A percentile compares a stretch with the other conserved stretches of the same genome.
These are phyloP conservation scores for Lycaon pictus DNA, from an alignment of 2,113 vertebrate genomes.

Conservation along the genomic window DNA sequence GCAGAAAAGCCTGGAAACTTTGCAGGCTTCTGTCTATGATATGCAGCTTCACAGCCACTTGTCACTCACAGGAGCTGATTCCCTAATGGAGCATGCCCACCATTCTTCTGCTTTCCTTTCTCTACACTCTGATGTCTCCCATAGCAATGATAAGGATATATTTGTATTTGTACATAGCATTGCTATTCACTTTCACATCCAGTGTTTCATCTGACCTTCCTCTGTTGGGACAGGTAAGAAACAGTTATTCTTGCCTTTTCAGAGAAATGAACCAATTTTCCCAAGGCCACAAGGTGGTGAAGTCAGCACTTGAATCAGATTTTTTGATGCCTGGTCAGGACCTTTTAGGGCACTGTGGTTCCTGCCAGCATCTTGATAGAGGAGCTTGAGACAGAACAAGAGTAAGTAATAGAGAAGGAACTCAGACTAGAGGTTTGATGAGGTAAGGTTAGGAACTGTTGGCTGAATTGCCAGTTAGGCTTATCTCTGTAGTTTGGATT, in stretches of 20 bases:
- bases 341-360: neutral
- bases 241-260: neutral
- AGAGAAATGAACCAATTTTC: neutral
- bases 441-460: neutral
- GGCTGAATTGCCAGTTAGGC: neutral
- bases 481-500: neutral
- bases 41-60: neutral
- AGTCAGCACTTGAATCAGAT: neutral
- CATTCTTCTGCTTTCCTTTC: neutral
- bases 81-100: neutral
- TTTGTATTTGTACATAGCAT: neutral
- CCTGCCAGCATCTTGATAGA: neutral
- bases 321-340: neutral
- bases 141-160: neutral
- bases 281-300: neutral
- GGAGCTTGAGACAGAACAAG: neutral
- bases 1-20: neutral
- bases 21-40: fast-evolving
- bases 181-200: neutral
- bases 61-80: neutral
- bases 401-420: neutral
- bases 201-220: neutral
- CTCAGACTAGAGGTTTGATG: neutral
- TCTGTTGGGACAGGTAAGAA: neutral
- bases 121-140: neutral